Percentiles rank a stretch among this genome's conserved stretches.
Conservation (phyloP, 2,888 invertebrate genomes). For the Nomada lathburiana region DNA sequence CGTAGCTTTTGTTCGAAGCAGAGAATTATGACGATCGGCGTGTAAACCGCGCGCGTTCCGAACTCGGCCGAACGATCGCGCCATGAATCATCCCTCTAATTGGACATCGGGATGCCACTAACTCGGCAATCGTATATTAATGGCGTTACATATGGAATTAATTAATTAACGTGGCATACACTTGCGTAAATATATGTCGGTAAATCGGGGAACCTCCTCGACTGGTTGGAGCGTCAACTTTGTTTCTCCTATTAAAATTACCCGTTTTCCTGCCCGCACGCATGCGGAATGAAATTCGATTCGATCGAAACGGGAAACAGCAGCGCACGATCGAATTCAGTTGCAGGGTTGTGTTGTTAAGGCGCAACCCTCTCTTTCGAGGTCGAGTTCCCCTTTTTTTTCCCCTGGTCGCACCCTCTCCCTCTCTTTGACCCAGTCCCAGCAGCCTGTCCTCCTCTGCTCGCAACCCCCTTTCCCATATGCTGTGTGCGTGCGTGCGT, state of each 20-base stretch:
- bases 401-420: conserved; percentile 3
- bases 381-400: conserved; percentile 37
- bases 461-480: conserved; percentile 69
- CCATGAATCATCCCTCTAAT: conserved; percentile 53
- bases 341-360: conserved; percentile 34
- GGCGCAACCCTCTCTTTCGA: conserved; percentile 52
- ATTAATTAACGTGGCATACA: conserved; percentile 30
- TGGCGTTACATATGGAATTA: conserved; percentile 50
- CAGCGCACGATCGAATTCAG: conserved; percentile 35
- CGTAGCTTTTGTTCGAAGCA: conserved; percentile 56
- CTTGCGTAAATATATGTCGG: no score
- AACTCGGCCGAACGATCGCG: conserved; percentile 18
- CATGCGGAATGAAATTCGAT: conserved; percentile 9
- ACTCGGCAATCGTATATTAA: conserved; percentile 50
- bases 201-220: background rate
- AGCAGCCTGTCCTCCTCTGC: conserved; percentile 37
- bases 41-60: background rate
- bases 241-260: background rate
- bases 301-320: background rate
- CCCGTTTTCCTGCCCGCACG: background rate
- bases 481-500: conserved; percentile 53
- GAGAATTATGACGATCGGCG: conserved; percentile 46
- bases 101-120: conserved; percentile 42
- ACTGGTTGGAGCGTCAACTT: background rate
- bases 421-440: conserved; percentile 57